Base-by-base conservation (phyloP, 2,113 vertebrate species). In the Vanacampus margaritifer region DNA sequence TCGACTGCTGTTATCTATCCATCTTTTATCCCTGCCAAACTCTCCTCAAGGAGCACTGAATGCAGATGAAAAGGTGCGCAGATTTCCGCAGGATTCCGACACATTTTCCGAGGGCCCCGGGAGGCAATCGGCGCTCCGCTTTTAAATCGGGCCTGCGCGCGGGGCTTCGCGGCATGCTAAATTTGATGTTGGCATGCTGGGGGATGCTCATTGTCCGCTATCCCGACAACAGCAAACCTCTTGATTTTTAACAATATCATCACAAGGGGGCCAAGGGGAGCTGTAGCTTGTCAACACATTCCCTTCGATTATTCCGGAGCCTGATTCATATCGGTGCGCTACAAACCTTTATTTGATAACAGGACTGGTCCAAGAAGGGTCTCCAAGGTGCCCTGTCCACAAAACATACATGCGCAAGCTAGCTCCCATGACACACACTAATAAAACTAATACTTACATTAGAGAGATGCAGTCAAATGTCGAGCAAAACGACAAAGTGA, bases 41-140 rank as follows among this genome's bases (percentile, higher is more conserved):
- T 39, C 58, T 61, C 58, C 58, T 54, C 51, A 26, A 54, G 23
- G 51, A 26, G 51, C 23, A 12, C 51, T 24, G 58, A 61, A 61
- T 23, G 36, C 58, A 37, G 37, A 61, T 39, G 58, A 39, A 60
- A 37, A 37, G 21, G 11, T 37, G 21, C 21, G 8, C 26, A 19
- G 35, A 36, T 36, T 59, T 60, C 21, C 23, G 59, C 59, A 41
- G 37, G 59, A 13, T 13, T 41, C n/a, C 24, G 24, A 5, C 53
- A 56, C 37, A 62, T 62, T 23, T 62, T n/a, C 2, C 11, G 8
- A 19, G 19, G 16, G 4, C 21, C 57, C 16, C 19, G 32, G 1
- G 28, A 56, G 53, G 35, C 17, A n/a, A 36, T 21, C 35, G 2
- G 17, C 26, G n/a, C 19, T n/a, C 9, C 0, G 19, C 24, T 59